Evolutionary conservation across 35 echinoderm and acorn worm species (phyloP), one percentile per base, ranked within the genome.

Genomic region (Stichopus chloronotus): DNA sequence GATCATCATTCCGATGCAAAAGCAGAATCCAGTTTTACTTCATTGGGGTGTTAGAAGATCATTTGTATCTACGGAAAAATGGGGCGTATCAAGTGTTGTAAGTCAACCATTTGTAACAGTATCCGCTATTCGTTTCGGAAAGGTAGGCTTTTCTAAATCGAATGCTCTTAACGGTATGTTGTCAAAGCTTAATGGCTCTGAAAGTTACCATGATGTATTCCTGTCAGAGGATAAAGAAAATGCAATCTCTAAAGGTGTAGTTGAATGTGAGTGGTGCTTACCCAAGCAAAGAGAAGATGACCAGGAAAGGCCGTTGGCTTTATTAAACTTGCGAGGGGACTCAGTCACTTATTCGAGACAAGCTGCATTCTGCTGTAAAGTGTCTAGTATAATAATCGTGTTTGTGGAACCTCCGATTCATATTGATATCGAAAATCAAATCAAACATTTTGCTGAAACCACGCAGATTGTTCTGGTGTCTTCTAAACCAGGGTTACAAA

Each of bases 241-340:
- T 71, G 87, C 61, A 11, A 10, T n/a, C 21, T 89, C 87, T 14
- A 54, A 65, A 52, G 87, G 87, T 14, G 52, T 60, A 2, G 60
- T 89, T 54, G 87, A 89, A 74, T 53, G 59, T 89, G 21, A 20
- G 6, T 89, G 87, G 87, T 89, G 24, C 25, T 5, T 89, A 65
- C 57, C 60, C 12, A n/a, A 19, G 5, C 55, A 54, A 23, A 19
- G 17, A 12, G 8, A 74, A 52, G 5, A 43, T 7, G 25, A 72
- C 9, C 4, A 13, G 13, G 55, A 72, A 63, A 21, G 65, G 25
- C 59, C 87, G 8, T 74, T 25, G 7, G 57, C 60, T 9, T 12
- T 89, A 9, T 54, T 89, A 12, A 89, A 89, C 16, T 43, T 89
- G 8, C 58, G 60, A 17, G 87, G 87, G 14, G 87, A 89, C 17